Evolutionary conservation across 2,113 vertebrate genomes (phyloP), one percentile per base, ranked within the genome.

Genomic region (Grallaria varia): DNA sequence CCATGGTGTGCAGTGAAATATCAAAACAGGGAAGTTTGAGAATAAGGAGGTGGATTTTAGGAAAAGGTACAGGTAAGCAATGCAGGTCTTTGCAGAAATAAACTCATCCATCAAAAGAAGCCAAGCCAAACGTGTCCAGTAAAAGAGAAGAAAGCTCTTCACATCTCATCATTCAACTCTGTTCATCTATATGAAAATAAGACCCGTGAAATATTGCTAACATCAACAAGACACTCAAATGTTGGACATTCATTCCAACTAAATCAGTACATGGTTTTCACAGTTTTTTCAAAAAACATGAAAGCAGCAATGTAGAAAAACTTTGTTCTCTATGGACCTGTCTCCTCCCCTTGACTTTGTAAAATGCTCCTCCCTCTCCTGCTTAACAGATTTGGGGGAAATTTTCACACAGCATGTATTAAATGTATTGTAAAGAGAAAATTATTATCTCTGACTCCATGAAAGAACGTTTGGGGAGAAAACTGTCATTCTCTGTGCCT

Each of bases 171-270:
- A 24, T 72, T 91, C 56, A 76, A 55, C n/a, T 47, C n/a, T 52
- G 13, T 58, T 90, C 60, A 90, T 68, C 79, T 74, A 18, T 40
- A 59, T 60, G 68, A 93, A 96, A 96, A 85, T 66, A 85, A 64
- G 58, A 42, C 24, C 49, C 2, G 1, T 40, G 47, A 94, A 93
- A 80, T 74, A 87, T 10, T 77, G 72, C 71, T 44, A 90, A 73
- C 63, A 45, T 56, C 59, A 85, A 74, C 69, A 89, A 45, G 30
- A 85, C n/a, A 62, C 18, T 74, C 45, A 85, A 62, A 87, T 14
- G 15, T 44, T 83, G 39, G 42, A 59, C 79, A 71, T 77, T 93
- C 63, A 40, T 53, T 83, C 47, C 53, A 75, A 33, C 55, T 59
- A 84, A 89, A 91, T 47, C 37, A 45, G 47, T 14, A 45, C 28